Base-by-base conservation (phyloP, 1,140 invertebrate species). In the Zaprionus gabonicus region DNA sequence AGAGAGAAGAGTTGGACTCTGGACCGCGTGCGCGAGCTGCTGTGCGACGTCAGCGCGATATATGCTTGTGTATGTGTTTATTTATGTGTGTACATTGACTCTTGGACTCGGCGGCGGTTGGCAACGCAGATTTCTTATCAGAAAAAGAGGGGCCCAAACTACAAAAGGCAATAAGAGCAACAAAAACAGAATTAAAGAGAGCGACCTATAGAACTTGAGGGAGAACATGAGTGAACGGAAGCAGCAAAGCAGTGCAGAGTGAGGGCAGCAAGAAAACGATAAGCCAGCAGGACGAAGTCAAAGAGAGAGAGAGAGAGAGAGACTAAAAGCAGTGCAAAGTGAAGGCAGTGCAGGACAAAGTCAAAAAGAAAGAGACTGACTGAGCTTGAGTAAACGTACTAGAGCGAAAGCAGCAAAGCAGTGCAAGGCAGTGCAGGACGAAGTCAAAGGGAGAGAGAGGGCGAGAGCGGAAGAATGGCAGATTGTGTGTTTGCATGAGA, bases 71-170 rank as follows among this genome's bases (percentile, higher is more conserved):
- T 10, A 10, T 34, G 9, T 34, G 31, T 34, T 10, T 34, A 34
- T 34, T 34, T 34, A 34, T 10, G 31, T 34, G 9, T 34, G 15
- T 15, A 55, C 15, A 17, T 56, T 28, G 51, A 4, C 7, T 13
- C 23, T 17, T 65, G 28, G 44, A 36, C 27, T 65, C 9, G 31
- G 10, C 23, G 41, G 23, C 67, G 51, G 73, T 76, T 76, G 60
- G 62, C 73, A 76, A 71, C 59, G 73, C 27, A 67, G 27, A 76
- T 46, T 76, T 76, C 73, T 65, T 76, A 76, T 76, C 73, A 55
- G 41, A 20, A 13, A 51, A 23, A 23, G 20, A 51, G 23, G 12
- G 3, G 3, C n/a, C 13, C 23, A 27, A 25, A 56, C 23, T 25
- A 44, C 51, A 17, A 65, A 66, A 51, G 23, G 38, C 49, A 34